phyloP scores from a whole-genome alignment of 2,888 invertebrate species.

The Cyclophora albipunctata region DNA sequence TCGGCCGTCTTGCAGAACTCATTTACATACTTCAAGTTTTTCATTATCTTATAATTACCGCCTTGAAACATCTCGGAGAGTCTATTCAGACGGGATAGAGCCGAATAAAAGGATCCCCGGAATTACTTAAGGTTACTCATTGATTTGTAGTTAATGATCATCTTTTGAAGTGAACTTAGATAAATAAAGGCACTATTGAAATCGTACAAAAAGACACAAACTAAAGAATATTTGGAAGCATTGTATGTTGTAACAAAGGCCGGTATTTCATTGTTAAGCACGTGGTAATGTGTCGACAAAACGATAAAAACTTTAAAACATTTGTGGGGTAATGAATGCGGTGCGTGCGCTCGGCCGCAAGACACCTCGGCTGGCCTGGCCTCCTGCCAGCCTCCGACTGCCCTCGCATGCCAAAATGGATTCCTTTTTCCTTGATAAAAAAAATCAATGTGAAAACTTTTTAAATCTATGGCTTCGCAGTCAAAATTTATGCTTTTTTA shows the following conservation, averaged over 20 bases:
- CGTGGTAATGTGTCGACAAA: too few relatives aligned
- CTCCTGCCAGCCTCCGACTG: conserved; percentile 39
- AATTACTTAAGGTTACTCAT: background rate
- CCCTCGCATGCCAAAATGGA: conserved; percentile 47
- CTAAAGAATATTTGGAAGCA: too few relatives aligned
- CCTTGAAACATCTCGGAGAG: conserved; percentile 32
- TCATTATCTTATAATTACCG: conserved; percentile 60
- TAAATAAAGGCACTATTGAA: too few relatives aligned
- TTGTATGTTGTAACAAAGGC: too few relatives aligned
- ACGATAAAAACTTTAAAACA: too few relatives aligned
- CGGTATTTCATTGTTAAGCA: too few relatives aligned
- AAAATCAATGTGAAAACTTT: conserved; percentile 29
- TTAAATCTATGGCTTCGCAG: conserved; percentile 24
- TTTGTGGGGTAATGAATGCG: too few relatives aligned
- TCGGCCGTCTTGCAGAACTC: conserved; percentile 25
- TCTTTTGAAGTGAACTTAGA: background rate
- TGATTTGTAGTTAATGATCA: background rate
- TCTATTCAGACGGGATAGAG: conserved; percentile 21
- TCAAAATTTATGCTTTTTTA: conserved; percentile 15
- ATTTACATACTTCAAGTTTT: conserved; percentile 56
- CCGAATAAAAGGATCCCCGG: conserved; percentile 19
- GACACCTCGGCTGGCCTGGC: conserved; percentile 36
- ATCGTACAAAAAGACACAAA: too few relatives aligned
- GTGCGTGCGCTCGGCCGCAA: conserved; percentile 5
- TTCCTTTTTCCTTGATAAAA: conserved; percentile 29